Percentiles rank a stretch among this genome's conserved stretches.
These are phyloP conservation scores for Aquatica leii DNA, from an alignment of 2,888 invertebrate species.

Conservation along the genomic window DNA sequence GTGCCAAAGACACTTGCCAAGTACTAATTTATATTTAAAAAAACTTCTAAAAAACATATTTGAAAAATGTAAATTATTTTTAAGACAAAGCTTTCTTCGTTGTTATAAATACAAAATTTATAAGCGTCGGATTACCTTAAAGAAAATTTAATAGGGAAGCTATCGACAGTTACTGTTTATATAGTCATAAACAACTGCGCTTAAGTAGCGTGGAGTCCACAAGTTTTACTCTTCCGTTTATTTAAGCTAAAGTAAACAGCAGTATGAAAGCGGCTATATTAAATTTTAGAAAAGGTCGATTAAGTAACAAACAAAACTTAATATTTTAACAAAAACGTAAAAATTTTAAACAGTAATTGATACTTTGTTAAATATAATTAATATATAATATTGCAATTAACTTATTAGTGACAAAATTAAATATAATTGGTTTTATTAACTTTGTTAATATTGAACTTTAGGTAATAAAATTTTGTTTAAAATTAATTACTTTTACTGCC, in stretches of 20 bases:
- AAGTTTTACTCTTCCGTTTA: slow-evolving; percentile 23
- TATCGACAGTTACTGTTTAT: slow-evolving; percentile 33
- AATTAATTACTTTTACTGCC: too few species aligned
- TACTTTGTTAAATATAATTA: too few species aligned
- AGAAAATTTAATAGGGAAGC: slow-evolving; percentile 30
- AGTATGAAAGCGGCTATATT: background rate
- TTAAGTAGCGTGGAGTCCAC: slow-evolving; percentile 22
- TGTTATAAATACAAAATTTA: slow-evolving; percentile 4
- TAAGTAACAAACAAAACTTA: background rate
- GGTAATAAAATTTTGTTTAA: too few species aligned
- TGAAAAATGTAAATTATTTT: background rate
- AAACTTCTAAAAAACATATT: slow-evolving; percentile 12
- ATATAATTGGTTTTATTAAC: too few species aligned
- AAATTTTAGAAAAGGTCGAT: slow-evolving; percentile 4
- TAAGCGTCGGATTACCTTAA: slow-evolving; percentile 26
- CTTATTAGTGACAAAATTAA: too few species aligned
- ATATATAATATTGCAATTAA: too few species aligned
- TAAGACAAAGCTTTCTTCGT: background rate
- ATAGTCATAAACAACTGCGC: slow-evolving; percentile 29
- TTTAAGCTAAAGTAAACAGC: slow-evolving; percentile 14
- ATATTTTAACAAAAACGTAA: too few species aligned
- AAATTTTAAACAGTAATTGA: too few species aligned
- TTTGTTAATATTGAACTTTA: too few species aligned
- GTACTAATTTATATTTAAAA: slow-evolving; percentile 34
- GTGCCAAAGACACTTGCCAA: slow-evolving; percentile 41